Conservation (phyloP, 2,797 vertebrate genomes). For the Notamacropus eugenii region DNA sequence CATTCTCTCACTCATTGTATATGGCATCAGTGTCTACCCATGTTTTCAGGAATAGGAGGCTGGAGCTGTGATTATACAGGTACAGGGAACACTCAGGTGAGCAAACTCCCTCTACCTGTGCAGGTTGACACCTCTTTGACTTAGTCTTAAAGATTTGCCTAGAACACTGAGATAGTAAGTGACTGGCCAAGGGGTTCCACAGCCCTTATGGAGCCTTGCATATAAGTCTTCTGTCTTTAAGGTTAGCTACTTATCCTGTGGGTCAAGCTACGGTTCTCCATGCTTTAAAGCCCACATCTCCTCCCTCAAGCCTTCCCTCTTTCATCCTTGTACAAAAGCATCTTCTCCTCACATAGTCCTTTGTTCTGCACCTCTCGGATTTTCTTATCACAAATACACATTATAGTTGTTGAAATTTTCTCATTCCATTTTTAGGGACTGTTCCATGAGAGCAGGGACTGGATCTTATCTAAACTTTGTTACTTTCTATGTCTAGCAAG, state of each 20-base stretch:
- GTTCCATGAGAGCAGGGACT: neutral
- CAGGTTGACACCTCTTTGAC: neutral
- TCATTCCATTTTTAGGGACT: neutral
- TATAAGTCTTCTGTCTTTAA: neutral
- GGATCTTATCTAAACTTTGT: neutral
- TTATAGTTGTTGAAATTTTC: neutral
- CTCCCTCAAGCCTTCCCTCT: neutral
- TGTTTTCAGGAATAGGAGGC: neutral
- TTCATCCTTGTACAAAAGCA: neutral
- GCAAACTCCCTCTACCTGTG: neutral
- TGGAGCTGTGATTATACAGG: neutral
- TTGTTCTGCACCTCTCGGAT: neutral
- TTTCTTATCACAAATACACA: neutral
- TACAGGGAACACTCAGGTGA: neutral
- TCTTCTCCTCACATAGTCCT: neutral
- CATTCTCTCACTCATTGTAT: neutral
- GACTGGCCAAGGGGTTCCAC: no score
- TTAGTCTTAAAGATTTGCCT: no score
- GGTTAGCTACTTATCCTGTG: neutral
- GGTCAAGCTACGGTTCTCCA: neutral
- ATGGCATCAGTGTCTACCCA: neutral
- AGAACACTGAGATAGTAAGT: no score
- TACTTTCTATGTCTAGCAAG: neutral
- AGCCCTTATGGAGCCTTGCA: neutral
- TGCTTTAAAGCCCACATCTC: neutral